Base-by-base conservation (phyloP, 2,797 vertebrate genomes). In the Sternarchorhynchus goeldii region DNA sequence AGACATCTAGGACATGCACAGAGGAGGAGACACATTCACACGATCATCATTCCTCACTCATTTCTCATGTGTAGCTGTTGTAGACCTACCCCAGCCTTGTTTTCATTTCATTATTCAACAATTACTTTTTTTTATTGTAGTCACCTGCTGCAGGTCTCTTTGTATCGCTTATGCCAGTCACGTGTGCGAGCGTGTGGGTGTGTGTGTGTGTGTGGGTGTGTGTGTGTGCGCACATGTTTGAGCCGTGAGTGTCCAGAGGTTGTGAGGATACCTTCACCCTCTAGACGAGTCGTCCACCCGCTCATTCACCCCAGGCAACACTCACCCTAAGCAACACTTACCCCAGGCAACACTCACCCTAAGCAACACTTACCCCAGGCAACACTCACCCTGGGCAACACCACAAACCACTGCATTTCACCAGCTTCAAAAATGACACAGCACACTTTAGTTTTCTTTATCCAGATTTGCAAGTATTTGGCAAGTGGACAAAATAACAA, bases 261-360 rank as follows among this genome's bases (percentile, higher is more conserved):
- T 45, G 66, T 8, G 71, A 59, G 53, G 45, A 70, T 74, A 74
- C 68, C 73, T 74, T 59, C 72, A 14, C 56, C 75, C 71, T 59
- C 25, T 29, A 39, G 29, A 17, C 31, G 16, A 18, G 31, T 1
- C 2, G 1, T 14, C 69, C 57, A 36, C 79, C 66, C 75, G 32
- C 70, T 56, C 41, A 32, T 29, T 45, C 60, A 63, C 60, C n/a
- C 64, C 58, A 73, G 45, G 10, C 10, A 12, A 50, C 45, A 50
- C 25, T 25, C 25, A 25, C 25, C 25, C 25, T 1, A 1, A 1
- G 25, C 25, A 25, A 25, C 41, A 32, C 34, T 45, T 56, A 63
- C 60, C n/a, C 64, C 58, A 73, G 45, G 10, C 10, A 12, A 50
- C 45, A 50, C 25, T 25, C 25, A 25, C 25, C 25, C 25, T 1